Conservation (phyloP, 2,888 invertebrate species). For the Synergus umbraculus region DNA sequence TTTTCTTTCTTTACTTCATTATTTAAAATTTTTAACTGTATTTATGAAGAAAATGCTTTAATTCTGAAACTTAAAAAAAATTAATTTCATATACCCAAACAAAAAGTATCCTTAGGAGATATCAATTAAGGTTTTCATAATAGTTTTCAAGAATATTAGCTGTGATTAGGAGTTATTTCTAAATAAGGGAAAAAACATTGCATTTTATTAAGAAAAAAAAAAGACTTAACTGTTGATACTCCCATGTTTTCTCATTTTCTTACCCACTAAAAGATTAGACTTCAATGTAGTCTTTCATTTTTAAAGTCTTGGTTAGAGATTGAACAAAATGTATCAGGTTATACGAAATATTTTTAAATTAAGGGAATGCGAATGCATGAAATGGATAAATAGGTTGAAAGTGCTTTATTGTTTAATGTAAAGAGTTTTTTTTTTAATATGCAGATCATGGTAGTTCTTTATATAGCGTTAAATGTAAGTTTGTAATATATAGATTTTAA, state of each 20-base stretch:
- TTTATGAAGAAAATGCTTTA: not conserved
- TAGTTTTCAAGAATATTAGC: not conserved
- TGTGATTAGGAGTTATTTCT: not conserved
- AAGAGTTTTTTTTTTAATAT: constrained; percentile 6
- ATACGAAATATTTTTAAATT: not conserved
- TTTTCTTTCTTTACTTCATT: constrained; percentile 9
- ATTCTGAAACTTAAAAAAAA: not conserved
- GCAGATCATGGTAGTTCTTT: constrained; percentile 11
- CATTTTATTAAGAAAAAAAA: not conserved
- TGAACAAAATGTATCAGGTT: not conserved
- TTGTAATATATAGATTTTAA: constrained; percentile 41
- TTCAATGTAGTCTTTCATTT: not conserved
- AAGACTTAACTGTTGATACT: not conserved
- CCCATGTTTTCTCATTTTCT: not conserved
- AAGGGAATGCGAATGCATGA: constrained; percentile 6
- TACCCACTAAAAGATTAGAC: not conserved
- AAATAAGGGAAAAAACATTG: not conserved
- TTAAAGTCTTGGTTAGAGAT: not conserved
- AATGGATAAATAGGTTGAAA: constrained; percentile 14
- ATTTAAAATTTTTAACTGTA: not conserved
- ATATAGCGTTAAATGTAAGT: constrained; percentile 22
- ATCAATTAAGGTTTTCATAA: not conserved
- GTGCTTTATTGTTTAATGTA: constrained; percentile 27
- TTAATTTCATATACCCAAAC: not conserved
- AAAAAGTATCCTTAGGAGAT: not conserved